Evolutionary conservation across 1,140 invertebrate species (phyloP).

Genomic region (Pseudomyrmex concolor): DNA sequence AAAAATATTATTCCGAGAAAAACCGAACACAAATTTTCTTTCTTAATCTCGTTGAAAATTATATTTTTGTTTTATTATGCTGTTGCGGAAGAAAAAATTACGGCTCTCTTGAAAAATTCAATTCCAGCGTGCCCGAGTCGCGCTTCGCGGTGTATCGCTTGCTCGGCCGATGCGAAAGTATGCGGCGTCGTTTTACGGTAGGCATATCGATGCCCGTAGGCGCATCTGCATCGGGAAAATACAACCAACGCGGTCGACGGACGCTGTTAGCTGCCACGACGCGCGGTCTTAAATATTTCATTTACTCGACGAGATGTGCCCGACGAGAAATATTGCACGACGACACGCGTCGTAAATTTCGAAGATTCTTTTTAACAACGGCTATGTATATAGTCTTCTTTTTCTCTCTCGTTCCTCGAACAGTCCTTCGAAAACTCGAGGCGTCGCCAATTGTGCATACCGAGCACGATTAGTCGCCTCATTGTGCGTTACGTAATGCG

Average conservation of each 20-base stretch:
- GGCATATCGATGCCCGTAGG: conserved; percentile 31
- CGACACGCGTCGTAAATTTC: conserved; percentile 18
- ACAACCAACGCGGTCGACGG: background rate
- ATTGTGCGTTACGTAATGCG: conserved; percentile 40
- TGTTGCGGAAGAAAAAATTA: background rate
- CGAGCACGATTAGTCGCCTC: conserved; percentile 47
- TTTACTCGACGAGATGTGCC: conserved; percentile 18
- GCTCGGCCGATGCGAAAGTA: conserved; percentile 21
- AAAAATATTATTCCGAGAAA: no score
- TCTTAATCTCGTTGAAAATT: background rate
- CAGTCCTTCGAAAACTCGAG: conserved; percentile 26
- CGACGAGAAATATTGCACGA: conserved; percentile 15
- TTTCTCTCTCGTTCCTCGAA: background rate
- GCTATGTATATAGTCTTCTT: conserved; percentile 37
- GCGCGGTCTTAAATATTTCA: conserved; percentile 20
- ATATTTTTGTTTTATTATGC: background rate
- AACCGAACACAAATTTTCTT: background rate
- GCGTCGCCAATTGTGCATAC: conserved; percentile 66
- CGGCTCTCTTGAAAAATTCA: conserved; percentile 12
- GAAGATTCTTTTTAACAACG: background rate
- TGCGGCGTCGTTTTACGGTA: conserved; percentile 32
- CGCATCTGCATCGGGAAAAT: conserved; percentile 38
- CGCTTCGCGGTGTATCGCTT: conserved; percentile 27
- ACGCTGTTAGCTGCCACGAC: background rate
- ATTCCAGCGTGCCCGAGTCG: background rate